These are phyloP conservation scores for Porites divaricata DNA, from an alignment of 92 coral and sea anemone genomes.

Conservation along the genomic window DNA sequence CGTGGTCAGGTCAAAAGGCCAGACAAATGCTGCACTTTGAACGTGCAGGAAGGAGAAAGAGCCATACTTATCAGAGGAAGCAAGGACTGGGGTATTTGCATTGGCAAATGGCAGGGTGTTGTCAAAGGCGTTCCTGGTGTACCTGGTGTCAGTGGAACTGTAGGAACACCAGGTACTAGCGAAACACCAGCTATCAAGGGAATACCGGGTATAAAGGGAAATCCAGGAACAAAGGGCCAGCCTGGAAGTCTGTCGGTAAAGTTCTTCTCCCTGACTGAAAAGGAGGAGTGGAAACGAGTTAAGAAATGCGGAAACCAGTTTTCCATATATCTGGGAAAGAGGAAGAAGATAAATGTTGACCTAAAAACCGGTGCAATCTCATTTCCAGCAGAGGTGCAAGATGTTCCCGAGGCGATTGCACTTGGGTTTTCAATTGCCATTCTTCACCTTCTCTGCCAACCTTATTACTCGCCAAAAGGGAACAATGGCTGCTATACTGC, in stretches of 20 bases:
- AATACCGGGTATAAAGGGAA: conserved; percentile 7
- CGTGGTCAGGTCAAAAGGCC: conserved; percentile 39
- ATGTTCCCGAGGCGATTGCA: conserved; percentile 76
- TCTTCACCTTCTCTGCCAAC: conserved; percentile 75
- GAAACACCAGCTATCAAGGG: no score
- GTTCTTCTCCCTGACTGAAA: conserved; percentile 47
- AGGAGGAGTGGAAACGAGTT: conserved; percentile 38
- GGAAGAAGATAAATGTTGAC: conserved; percentile 32
- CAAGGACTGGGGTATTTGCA: conserved; percentile 79
- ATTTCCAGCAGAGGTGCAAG: conserved; percentile 54
- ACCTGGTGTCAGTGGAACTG: conserved; percentile 22
- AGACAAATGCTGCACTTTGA: conserved; percentile 26
- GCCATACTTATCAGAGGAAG: conserved; percentile 79
- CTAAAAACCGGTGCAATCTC: conserved; percentile 42
- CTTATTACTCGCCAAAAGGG: conserved; percentile 29
- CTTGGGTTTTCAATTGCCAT: conserved; percentile 75
- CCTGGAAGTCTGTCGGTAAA: conserved; percentile 53
- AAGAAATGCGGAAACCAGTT: conserved; percentile 23
- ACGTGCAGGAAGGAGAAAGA: conserved; percentile 48
- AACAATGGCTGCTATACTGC: not conserved
- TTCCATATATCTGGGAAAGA: conserved; percentile 36
- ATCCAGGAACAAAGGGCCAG: conserved; percentile 38
- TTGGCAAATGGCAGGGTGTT: conserved; percentile 77
- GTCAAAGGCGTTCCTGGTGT: conserved; percentile 55
- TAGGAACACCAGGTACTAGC: not conserved